Conservation (phyloP, 2,113 vertebrate genomes). For the Sebastes fasciatus region DNA sequence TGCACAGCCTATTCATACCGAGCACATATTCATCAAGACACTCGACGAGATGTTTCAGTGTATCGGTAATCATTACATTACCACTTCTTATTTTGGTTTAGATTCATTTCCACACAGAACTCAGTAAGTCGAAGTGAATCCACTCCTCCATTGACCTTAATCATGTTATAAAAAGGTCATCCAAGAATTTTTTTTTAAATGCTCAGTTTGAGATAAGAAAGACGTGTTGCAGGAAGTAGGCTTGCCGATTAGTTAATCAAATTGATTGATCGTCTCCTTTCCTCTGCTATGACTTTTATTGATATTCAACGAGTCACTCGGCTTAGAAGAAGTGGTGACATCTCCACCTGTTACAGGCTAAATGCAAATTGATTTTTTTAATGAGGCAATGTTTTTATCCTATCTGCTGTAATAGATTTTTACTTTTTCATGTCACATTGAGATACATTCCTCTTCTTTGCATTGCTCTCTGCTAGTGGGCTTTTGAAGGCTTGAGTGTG, state of each 20-base stretch:
- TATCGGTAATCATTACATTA: not conserved
- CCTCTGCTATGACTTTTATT: conserved; percentile 20
- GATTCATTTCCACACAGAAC: conserved; percentile 7
- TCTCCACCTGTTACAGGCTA: not conserved
- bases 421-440: not conserved
- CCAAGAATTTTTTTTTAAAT: not conserved
- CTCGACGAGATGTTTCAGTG: not conserved
- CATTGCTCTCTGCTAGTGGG: not conserved
- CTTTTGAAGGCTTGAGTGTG: not conserved
- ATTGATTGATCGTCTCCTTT: conserved; percentile 13
- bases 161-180: not conserved
- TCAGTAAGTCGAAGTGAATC: not conserved
- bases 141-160: not conserved
- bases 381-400: conserved; percentile 9
- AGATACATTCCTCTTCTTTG: not conserved
- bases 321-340: not conserved
- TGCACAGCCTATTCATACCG: conserved; percentile 13
- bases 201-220: not conserved
- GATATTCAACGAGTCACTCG: conserved; percentile 18
- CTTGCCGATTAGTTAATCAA: conserved; percentile 32
- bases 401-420: conserved; percentile 11
- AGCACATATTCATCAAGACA: conserved; percentile 6
- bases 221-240: not conserved
- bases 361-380: conserved; percentile 23
- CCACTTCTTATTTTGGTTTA: not conserved